Percentiles rank a stretch among this genome's conserved stretches.
These are phyloP conservation scores for Athene noctua DNA, from an alignment of 2,113 vertebrate species.

Conservation along the genomic window DNA sequence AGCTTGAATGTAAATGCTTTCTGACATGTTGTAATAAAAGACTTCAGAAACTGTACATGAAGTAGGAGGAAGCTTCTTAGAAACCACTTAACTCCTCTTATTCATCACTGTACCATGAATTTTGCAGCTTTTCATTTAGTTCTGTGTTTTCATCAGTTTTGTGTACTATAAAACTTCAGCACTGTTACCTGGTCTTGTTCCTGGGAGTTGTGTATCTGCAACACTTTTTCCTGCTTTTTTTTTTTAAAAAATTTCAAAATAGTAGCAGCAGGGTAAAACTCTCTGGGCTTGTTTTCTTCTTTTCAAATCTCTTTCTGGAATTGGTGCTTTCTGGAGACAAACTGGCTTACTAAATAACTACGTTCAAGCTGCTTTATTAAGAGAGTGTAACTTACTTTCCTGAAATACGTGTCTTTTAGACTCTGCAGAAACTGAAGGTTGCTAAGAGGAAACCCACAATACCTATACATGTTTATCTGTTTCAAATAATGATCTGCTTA, in stretches of 20 bases:
- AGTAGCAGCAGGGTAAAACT: background rate
- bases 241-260: background rate
- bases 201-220: background rate
- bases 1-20: background rate
- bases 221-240: background rate
- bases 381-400: background rate
- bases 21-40: background rate
- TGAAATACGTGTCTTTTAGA: background rate
- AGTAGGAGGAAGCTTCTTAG: background rate
- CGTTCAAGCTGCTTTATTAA: background rate
- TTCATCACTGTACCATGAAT: background rate
- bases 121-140: background rate
- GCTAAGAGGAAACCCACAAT: background rate
- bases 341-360: background rate
- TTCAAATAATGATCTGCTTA: background rate
- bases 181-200: background rate
- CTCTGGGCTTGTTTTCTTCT: background rate
- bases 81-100: background rate
- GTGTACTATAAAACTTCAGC: background rate
- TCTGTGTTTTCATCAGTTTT: background rate
- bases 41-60: background rate
- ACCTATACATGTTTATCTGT: background rate
- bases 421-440: background rate
- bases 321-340: background rate
- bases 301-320: background rate